Base-by-base conservation (phyloP, 2,888 invertebrate genomes). In the Xylota segnis region DNA sequence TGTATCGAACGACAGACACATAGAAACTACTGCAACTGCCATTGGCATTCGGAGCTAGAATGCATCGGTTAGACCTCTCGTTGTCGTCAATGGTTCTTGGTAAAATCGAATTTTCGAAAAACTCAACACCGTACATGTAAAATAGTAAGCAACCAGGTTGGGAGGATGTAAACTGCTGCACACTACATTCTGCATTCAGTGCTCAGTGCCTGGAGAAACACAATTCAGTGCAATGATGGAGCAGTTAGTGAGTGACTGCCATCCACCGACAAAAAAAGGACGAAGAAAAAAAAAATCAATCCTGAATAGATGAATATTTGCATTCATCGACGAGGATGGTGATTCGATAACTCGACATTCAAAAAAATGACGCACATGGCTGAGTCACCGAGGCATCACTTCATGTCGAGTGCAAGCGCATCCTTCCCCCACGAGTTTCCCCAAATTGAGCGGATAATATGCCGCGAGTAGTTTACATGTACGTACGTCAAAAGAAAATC, bases 201-300 rank as follows among this genome's bases (percentile, higher is more conserved):
- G 56, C 71, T 72, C 61, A 32, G 45, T 81, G 75, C 71, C 65
- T 86, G 58, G 71, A 47, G 76, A 47, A 66, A 59, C 59, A 76
- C 81, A 81, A 81, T 76, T 81, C 84, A 76, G 27, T 72, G 71
- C 70, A 61, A 77, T 86, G 82, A 82, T 77, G 76, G 82, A 72
- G 76, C 76, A 66, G 76, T 82, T 77, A 82, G 76, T 72, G 81
- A 65, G 75, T 52, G 76, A 68, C 58, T 81, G 68, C 40, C 65
- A 54, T 14, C 45, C 52, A 52, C 58, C 65, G 70, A 70, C 29
- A 27, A 37, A 23, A 2, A 12, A 61, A n/a, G n/a, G 6, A 59
- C 29, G 9, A 18, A 2, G 43, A 59, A 16, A 66, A 59, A 58
- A 37, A 58, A 58, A 76, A 78, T 43, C 37, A 40, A 54, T 59